Evolutionary conservation across 2,888 invertebrate species (phyloP).

Genomic region (Linnaemya vulpina): DNA sequence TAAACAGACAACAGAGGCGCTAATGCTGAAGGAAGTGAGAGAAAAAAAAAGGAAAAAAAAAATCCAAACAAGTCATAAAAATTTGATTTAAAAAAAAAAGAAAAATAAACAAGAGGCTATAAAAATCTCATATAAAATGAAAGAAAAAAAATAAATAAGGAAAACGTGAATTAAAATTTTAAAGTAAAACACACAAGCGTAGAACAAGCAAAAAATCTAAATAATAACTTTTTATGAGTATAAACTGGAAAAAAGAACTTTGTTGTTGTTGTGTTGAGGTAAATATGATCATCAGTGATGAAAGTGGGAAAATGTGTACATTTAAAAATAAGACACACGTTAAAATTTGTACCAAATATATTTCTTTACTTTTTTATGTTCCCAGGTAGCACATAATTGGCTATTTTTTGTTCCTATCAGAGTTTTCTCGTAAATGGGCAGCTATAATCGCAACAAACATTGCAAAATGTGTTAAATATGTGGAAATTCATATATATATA

Average conservation of each 20-base stretch:
- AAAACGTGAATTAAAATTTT: slow-evolving; percentile 74
- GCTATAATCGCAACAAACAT: too few relatives aligned
- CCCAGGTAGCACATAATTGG: too few relatives aligned
- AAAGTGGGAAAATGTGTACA: background rate
- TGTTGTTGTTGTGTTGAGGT: slow-evolving; percentile 62
- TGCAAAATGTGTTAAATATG: too few relatives aligned
- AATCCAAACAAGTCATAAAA: slow-evolving; percentile 70
- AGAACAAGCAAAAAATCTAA: slow-evolving; percentile 43
- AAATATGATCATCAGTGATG: slow-evolving; percentile 57
- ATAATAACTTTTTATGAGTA: slow-evolving; percentile 54
- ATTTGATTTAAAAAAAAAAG: slow-evolving; percentile 35
- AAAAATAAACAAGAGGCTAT: slow-evolving; percentile 72
- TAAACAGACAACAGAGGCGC: slow-evolving; percentile 65
- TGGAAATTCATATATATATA: too few relatives aligned
- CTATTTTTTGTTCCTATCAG: too few relatives aligned
- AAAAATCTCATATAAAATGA: slow-evolving; percentile 70
- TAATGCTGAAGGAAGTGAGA: slow-evolving; percentile 62
- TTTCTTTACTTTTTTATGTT: too few relatives aligned
- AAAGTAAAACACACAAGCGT: slow-evolving; percentile 73
- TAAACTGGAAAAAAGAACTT: slow-evolving; percentile 23
- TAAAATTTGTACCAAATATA: background rate
- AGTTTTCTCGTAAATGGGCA: too few relatives aligned
- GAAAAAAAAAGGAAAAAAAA: slow-evolving; percentile 33
- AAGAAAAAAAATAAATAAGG: slow-evolving; percentile 62
- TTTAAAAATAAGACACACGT: background rate